Base-by-base conservation (phyloP, 1,140 invertebrate species). In the Drosophila azteca region DNA sequence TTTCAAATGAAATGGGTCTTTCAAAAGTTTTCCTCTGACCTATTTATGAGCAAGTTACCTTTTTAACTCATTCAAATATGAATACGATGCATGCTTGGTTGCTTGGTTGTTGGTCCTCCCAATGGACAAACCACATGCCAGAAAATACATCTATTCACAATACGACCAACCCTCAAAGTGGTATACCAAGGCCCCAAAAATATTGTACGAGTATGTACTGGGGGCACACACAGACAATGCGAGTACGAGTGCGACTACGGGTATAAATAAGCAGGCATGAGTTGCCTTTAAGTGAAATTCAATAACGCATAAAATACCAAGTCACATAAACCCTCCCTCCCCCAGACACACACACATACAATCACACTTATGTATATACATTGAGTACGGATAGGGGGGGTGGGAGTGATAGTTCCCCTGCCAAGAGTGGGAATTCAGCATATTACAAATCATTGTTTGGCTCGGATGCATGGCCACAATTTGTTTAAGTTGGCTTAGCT, bases 281-380 rank as follows among this genome's bases (percentile, higher is more conserved):
- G 66, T 83, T 88, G 75, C 60, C 67, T 78, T 83, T 88, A 87
- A 87, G 84, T 87, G 66, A 89, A 88, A 88, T 87, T 87, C 83
- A 88, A 87, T 87, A 88, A 87, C 79, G 83, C 82, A 88, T 88
- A 88, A 87, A 82, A 88, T 79, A 66, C 71, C 61, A 79, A 64
- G 72, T 64, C 83, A 67, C 66, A 76, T 63, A 69, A 61, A 67
- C 43, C 65, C 45, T 50, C 31, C 48, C 6, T 29, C 5, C 29
- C 6, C 6, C 31, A 15, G 9, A n/a, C 15, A 24, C 15, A 45
- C 15, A n/a, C 35, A 35, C 26, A 3, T 9, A 52, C 22, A 20
- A 20, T 20, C 22, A 7, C 39, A 49, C 41, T 22, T 29, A 49
- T 15, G 1, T 20, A 20, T 15, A 20, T 20, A 20, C 17, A 9